Evolutionary conservation across 2,797 vertebrate genomes (phyloP).

Genomic region (Crenuchus spilurus): DNA sequence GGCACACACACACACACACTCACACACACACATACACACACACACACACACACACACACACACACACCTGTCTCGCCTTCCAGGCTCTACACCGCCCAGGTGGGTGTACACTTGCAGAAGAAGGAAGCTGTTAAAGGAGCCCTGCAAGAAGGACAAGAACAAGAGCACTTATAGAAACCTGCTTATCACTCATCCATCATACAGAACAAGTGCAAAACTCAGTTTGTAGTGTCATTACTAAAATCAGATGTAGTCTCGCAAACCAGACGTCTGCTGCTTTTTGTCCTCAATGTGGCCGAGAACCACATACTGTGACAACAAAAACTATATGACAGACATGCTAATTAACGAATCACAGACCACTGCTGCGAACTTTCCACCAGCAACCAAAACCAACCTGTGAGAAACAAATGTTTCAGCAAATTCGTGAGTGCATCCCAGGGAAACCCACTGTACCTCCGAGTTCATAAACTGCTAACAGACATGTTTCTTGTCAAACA

Average conservation of each 20-base stretch:
- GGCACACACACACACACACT: slow-evolving; percentile 23
- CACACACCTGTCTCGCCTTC: slow-evolving; percentile 38
- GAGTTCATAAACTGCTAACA: too few relatives aligned
- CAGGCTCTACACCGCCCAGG: slow-evolving; percentile 20
- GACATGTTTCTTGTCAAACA: too few relatives aligned
- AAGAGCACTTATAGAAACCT: slow-evolving; percentile 27
- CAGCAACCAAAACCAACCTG: too few relatives aligned
- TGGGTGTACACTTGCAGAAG: slow-evolving; percentile 37
- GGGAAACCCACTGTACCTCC: too few relatives aligned
- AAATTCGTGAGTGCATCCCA: too few relatives aligned
- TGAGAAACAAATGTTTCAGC: too few relatives aligned
- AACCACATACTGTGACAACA: too few relatives aligned
- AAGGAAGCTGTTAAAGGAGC: slow-evolving; percentile 41
- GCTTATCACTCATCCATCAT: slow-evolving; percentile 20
- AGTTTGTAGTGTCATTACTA: background rate
- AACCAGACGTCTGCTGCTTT: too few relatives aligned
- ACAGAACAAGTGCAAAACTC: background rate
- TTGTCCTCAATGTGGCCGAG: too few relatives aligned
- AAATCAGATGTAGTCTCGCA: background rate
- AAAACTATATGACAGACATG: too few relatives aligned
- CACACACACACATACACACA: slow-evolving; percentile 36
- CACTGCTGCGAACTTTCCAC: too few relatives aligned
- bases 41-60: slow-evolving; percentile 42
- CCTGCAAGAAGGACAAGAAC: slow-evolving; percentile 35
- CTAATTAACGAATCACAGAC: too few relatives aligned